These are phyloP conservation scores for Aythya baeri DNA, from an alignment of 2,113 vertebrate species.

Conservation along the genomic window DNA sequence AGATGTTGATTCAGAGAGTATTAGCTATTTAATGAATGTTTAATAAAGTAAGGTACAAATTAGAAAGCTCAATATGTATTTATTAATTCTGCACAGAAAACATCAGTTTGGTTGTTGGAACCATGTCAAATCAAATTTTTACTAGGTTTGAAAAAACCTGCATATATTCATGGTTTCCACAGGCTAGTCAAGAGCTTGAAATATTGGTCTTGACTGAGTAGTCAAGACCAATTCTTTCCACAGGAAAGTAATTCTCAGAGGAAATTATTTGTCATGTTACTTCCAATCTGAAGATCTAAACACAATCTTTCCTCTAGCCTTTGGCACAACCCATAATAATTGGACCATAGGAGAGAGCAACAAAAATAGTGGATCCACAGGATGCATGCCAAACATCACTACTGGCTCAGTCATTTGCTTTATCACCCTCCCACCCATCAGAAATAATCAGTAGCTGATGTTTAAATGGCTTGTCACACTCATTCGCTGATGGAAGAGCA, in stretches of 20 bases:
- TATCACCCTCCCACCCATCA: constrained; percentile 21
- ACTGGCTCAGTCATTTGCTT: constrained; percentile 44
- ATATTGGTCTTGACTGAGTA: constrained; percentile 63
- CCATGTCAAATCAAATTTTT: constrained; percentile 58
- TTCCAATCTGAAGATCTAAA: constrained; percentile 70
- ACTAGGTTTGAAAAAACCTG: constrained; percentile 43
- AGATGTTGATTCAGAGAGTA: not conserved
- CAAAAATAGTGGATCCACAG: constrained; percentile 39
- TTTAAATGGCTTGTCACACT: constrained; percentile 47
- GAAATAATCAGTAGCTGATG: constrained; percentile 46
- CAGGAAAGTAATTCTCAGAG: constrained; percentile 69
- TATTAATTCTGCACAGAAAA: not conserved
- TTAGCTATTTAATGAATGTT: not conserved
- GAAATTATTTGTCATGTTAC: constrained; percentile 69
- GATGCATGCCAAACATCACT: constrained; percentile 53
- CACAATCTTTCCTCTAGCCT: constrained; percentile 64
- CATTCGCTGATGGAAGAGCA: constrained; percentile 7
- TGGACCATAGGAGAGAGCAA: constrained; percentile 57
- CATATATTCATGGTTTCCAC: constrained; percentile 67
- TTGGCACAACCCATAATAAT: constrained; percentile 68
- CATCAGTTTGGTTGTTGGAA: not conserved
- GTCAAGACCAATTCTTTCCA: constrained; percentile 71
- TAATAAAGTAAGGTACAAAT: not conserved
- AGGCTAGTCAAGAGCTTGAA: constrained; percentile 51
- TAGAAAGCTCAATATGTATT: not conserved